A percentile compares a stretch with the other conserved stretches of the same genome.
phyloP scores from a whole-genome alignment of 1,140 invertebrate genomes.

The Eueides isabella region DNA sequence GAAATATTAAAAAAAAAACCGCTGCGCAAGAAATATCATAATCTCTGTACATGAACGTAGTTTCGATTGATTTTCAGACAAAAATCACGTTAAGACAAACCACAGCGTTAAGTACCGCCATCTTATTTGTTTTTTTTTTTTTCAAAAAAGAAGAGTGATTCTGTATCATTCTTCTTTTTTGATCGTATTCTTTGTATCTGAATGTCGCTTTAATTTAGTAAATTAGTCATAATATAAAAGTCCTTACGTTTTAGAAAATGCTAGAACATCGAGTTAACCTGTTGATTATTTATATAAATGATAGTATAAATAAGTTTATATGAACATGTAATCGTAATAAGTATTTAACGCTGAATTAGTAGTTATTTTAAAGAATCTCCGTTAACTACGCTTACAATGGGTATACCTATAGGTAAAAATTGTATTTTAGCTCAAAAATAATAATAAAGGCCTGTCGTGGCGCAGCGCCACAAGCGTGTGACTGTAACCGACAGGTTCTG shows the following conservation, averaged over 20 bases:
- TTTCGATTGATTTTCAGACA: no score
- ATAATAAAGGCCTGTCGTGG: no score
- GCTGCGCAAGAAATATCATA: no score
- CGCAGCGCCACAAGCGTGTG: no score
- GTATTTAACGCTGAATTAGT: neutral
- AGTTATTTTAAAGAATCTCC: neutral
- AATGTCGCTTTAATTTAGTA: neutral
- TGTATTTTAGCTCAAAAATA: no score
- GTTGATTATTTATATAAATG: constrained; percentile 9
- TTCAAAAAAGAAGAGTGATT: no score
- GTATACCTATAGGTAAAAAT: neutral
- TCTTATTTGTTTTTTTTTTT: no score
- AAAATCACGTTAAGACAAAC: no score
- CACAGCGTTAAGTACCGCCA: neutral
- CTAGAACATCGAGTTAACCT: neutral
- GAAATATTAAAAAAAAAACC: no score
- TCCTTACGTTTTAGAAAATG: neutral
- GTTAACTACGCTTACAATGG: constrained; percentile 1
- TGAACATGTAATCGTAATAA: neutral
- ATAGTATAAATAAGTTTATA: neutral
- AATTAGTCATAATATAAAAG: neutral
- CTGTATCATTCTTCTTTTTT: no score
- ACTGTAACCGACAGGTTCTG: no score
- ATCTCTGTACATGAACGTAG: no score
- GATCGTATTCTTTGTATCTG: neutral